Base-by-base conservation (phyloP, 2,797 vertebrate species). In the Peromyscus nudipes region DNA sequence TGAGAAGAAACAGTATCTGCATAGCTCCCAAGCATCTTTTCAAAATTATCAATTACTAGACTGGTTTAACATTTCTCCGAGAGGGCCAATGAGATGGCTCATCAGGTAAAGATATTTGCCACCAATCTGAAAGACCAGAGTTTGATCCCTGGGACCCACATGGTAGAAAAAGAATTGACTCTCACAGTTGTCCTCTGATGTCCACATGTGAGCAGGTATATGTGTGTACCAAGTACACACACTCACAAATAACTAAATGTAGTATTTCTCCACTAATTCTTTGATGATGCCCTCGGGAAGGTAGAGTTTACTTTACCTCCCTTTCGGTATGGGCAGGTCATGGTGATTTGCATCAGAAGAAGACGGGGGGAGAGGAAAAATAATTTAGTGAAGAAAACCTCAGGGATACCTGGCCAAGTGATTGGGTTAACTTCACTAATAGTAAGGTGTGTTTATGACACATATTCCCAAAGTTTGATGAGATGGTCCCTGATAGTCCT, bases 51-150 rank as follows among this genome's bases (percentile, higher is more conserved):
- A 49, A 49, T 94, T 85, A 87, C 75, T 77, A 2, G 80, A 25
- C 27, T 69, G 23, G 6, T 92, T 86, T 94, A 85, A 71, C 46
- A 87, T 92, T 76, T 91, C 86, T 75, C 86, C 37, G 43, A 29
- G 25, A 87, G 14, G 34, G 14, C 84, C 34, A 29, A 27, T 29
- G 52, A 71, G 65, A 55, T 87, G 49, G 23, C 49, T 87, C 84
- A 71, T 34, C 84, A 87, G 65, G 34, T 71, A 87, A 87, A 87
- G 34, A 9, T 67, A 71, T 71, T 87, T 71, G 34, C 14, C 23
- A 37, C 13, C 65, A 86, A 46, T 3, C 34, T 55, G 65, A 71
- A 55, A 8, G 43, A 85, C 6, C 19, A 12, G 29, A 34, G 29
- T 69, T 49, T 67, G 31, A 86, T 67, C 31, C 43, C 46, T 52